Evolutionary conservation across 2,888 invertebrate genomes (phyloP), one percentile per base, ranked within the genome.

Genomic region (Drosophila meridionalis): DNA sequence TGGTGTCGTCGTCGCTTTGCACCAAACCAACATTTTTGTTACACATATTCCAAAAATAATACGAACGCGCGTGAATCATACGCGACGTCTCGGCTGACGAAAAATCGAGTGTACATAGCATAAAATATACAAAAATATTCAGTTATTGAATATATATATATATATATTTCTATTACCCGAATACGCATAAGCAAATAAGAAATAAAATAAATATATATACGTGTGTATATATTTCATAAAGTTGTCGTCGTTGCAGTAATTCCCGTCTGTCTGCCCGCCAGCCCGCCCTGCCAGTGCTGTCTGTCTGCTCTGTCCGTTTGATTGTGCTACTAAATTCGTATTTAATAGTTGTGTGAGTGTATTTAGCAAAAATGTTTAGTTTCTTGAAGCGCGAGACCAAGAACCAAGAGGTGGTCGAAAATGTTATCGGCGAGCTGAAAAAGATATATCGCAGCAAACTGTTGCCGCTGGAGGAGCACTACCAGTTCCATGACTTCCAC

Each of bases 401-500:
- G 69, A 90, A 88, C 77, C 94, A 96, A 75, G 97, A 97, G 92
- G 95, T 96, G 90, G 97, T 96, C 91, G 97, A 97, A 91, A 98
- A 96, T 95, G 99, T 99, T 71, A 96, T 98, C 78, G 98, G 98
- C 91, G 99, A 99, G 70, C 95, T 99, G 80, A 98, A 99, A 94
- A 96, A 96, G 92, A 97, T 98, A 90, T 99, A 99, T 94, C 97
- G 95, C 93, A 95, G 96, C 86, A 99, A 98, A 93, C 94, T 99
- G 86, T 94, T 98, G 90, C 98, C 98, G 9, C 94, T 99, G 83
- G 98, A 99, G 93, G 95, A 96, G 89, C 96, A 96, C 90, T 98
- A 98, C 93, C 97, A 97, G 92, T 99, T 98, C 93, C 98, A 98
- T 93, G 98, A 98, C 92, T 99, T 98, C 93, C 98, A 99, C 93